Percentiles rank a stretch among this genome's conserved stretches.
These are phyloP conservation scores for Benthosema pterotum DNA, from an alignment of 2,797 vertebrate species.

Conservation along the genomic window DNA sequence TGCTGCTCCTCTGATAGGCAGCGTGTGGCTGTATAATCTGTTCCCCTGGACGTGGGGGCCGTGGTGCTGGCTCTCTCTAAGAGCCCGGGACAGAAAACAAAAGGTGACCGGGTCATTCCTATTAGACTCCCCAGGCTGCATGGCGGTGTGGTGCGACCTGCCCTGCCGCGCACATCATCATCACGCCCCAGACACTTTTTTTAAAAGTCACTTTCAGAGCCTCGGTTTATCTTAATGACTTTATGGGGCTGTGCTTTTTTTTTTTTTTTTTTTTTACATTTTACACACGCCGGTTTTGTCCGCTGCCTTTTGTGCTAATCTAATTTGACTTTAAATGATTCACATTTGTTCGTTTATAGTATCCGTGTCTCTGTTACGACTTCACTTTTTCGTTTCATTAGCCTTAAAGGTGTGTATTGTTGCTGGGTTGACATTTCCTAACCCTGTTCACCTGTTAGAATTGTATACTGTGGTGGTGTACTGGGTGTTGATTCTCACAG, in stretches of 20 bases:
- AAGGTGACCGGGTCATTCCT: constrained; percentile 39
- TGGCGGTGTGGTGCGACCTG: constrained; percentile 15
- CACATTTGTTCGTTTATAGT: neutral
- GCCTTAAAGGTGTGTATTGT: too few relatives aligned
- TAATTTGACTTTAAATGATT: neutral
- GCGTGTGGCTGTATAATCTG: constrained; percentile 59
- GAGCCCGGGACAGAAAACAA: constrained; percentile 50
- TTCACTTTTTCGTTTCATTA: too few relatives aligned
- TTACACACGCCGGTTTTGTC: too few relatives aligned
- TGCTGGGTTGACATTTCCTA: too few relatives aligned
- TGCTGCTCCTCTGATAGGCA: constrained; percentile 57
- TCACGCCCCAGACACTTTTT: neutral
- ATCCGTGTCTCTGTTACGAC: too few relatives aligned
- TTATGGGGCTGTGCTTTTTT: neutral
- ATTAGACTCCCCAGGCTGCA: neutral
- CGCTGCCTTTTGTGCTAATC: neutral
- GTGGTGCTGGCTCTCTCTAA: constrained; percentile 37
- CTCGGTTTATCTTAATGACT: constrained; percentile 16
- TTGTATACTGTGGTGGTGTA: neutral
- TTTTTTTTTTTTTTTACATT: too few relatives aligned
- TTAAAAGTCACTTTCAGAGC: constrained; percentile 2
- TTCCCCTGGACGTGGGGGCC: constrained; percentile 26
- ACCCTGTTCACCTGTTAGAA: neutral
- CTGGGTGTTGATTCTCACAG: too few relatives aligned
- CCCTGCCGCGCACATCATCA: neutral